Evolutionary conservation across 2,888 invertebrate genomes (phyloP).

Genomic region (Criorhina ranunculi): DNA sequence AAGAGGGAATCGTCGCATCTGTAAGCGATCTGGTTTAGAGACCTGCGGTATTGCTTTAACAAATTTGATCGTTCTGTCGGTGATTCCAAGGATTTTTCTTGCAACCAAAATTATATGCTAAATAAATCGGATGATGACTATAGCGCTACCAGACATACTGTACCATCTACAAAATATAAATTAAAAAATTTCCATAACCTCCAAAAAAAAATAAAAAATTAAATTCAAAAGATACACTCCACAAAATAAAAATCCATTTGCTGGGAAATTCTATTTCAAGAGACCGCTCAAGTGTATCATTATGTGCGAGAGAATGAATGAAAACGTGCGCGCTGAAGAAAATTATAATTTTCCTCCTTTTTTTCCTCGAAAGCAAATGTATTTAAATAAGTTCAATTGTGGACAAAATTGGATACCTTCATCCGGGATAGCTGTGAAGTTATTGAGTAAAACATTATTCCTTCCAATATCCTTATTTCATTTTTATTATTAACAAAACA

Average conservation of each 20-base stretch:
- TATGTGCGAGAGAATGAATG: constrained; percentile 19
- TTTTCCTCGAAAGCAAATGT: background rate
- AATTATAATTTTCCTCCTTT: constrained; percentile 35
- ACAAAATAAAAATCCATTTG: background rate
- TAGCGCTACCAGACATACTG: background rate
- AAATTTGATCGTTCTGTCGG: no score
- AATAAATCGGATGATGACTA: no score
- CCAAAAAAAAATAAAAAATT: background rate
- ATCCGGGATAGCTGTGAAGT: constrained; percentile 6
- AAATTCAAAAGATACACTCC: constrained; percentile 2
- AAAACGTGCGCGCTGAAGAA: constrained; percentile 30
- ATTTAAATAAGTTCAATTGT: constrained; percentile 32
- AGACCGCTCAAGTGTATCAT: constrained; percentile 39
- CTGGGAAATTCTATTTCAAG: constrained; percentile 7
- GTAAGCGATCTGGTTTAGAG: no score
- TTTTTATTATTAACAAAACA: constrained; percentile 76
- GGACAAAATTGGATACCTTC: constrained; percentile 17
- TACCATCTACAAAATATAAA: background rate
- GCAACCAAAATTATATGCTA: no score
- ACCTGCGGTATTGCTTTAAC: no score
- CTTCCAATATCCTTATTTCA: constrained; percentile 66
- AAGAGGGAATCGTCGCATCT: no score
- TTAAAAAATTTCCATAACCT: constrained; percentile 1
- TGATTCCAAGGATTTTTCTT: no score
- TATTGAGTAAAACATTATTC: background rate